Evolutionary conservation across 2,113 vertebrate genomes (phyloP).

Genomic region (Noturus placidus): DNA sequence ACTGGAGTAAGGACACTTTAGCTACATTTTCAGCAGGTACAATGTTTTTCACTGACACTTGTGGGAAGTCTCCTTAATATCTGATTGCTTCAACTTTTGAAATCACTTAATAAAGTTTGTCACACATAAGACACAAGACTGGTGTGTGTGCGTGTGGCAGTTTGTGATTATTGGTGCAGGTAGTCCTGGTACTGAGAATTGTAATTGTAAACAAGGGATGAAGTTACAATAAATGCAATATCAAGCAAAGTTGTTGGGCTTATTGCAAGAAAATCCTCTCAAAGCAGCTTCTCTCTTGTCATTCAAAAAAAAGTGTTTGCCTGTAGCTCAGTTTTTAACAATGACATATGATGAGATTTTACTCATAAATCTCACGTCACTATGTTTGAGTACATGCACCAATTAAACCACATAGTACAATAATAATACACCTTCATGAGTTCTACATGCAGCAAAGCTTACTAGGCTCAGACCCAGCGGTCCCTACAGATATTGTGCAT

Average conservation of each 20-base stretch:
- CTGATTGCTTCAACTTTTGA: background rate
- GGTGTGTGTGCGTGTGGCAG: background rate
- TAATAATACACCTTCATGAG: conserved; percentile 28
- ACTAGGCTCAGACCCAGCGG: conserved; percentile 35
- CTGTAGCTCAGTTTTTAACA: background rate
- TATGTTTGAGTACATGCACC: background rate
- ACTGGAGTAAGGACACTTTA: too few species aligned
- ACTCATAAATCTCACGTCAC: background rate
- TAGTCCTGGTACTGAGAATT: background rate
- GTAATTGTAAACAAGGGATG: background rate
- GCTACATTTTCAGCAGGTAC: conserved; percentile 5
- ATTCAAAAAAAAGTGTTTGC: background rate
- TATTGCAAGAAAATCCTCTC: background rate
- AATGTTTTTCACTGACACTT: background rate
- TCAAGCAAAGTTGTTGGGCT: background rate
- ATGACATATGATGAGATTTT: background rate
- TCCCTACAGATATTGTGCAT: background rate
- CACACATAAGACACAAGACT: background rate
- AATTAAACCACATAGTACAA: background rate
- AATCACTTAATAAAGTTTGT: conserved; percentile 45
- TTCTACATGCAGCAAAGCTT: conserved; percentile 57
- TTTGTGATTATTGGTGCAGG: background rate
- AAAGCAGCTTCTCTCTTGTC: background rate
- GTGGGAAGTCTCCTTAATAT: background rate
- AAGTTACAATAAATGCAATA: background rate